A percentile compares a stretch with the other conserved stretches of the same genome.
phyloP scores from a whole-genome alignment of 92 coral and sea anemone genomes.

The Actinostola sp. region DNA sequence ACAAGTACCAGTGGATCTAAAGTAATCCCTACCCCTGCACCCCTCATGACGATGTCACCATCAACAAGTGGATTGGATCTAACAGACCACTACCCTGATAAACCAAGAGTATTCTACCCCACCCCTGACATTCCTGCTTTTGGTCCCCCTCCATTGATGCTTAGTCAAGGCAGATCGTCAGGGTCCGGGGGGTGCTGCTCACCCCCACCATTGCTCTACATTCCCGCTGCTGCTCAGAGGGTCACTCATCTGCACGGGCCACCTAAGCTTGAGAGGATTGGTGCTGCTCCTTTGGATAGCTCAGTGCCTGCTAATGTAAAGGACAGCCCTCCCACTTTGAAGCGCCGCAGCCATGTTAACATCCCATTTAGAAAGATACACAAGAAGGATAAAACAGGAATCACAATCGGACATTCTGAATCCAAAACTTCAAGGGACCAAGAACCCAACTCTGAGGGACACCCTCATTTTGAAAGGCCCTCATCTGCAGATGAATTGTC shows the following conservation, averaged over 20 bases:
- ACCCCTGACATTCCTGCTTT: slow-evolving; percentile 42
- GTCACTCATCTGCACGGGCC: slow-evolving; percentile 89
- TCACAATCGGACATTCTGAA: neutral
- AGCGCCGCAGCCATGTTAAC: neutral
- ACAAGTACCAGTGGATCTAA: slow-evolving; percentile 1
- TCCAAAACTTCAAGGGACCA: slow-evolving; percentile 8
- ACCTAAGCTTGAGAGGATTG: slow-evolving; percentile 72
- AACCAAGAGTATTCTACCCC: slow-evolving; percentile 19
- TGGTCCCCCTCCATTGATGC: slow-evolving; percentile 40
- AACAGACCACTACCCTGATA: neutral
- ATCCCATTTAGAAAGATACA: too few relatives aligned
- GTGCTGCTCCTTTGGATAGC: neutral
- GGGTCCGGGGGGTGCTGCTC: slow-evolving; percentile 49
- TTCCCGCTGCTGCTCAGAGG: slow-evolving; percentile 87
- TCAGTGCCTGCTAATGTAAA: neutral
- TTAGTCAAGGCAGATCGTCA: slow-evolving; percentile 4
- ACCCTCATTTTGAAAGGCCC: slow-evolving; percentile 9
- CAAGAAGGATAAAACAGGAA: neutral
- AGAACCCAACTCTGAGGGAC: slow-evolving; percentile 9
- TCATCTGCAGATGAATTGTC: slow-evolving; percentile 9
- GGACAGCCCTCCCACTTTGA: slow-evolving; percentile 29
- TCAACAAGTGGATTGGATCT: slow-evolving; percentile 2
- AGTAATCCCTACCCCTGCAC: slow-evolving; percentile 68
- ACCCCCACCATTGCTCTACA: slow-evolving; percentile 84
- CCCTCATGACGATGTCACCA: slow-evolving; percentile 39